Evolutionary conservation across 1,140 invertebrate genomes (phyloP).

Genomic region (Subanguina moxae): DNA sequence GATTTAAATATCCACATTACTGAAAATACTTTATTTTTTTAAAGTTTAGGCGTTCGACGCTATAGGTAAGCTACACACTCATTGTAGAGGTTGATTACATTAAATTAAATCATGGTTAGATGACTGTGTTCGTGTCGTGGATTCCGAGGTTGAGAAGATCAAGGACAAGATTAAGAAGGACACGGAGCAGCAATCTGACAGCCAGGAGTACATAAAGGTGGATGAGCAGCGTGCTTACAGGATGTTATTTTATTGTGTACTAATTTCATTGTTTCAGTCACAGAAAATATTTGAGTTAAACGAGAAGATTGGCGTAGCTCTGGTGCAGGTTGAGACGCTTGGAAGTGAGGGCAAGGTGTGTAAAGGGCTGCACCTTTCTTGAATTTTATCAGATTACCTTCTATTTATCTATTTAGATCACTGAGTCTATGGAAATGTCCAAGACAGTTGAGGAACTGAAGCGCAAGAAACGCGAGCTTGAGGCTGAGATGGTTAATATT

Average conservation of each 20-base stretch:
- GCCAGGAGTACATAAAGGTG: constrained; percentile 48
- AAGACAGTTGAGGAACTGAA: constrained; percentile 52
- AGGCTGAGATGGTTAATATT: constrained; percentile 31
- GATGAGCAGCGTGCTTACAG: constrained; percentile 1
- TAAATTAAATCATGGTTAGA: constrained; percentile 25
- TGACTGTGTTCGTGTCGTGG: constrained; percentile 46
- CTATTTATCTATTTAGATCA: constrained; percentile 17
- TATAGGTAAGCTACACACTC: not conserved
- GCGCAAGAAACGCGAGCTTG: constrained; percentile 38
- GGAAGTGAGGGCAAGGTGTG: constrained; percentile 53
- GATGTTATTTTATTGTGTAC: constrained; percentile 6
- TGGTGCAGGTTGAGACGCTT: constrained; percentile 50
- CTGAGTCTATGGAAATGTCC: constrained; percentile 51
- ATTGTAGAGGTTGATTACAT: no score
- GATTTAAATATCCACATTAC: constrained; percentile 7
- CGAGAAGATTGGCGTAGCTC: constrained; percentile 47
- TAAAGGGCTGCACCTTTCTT: no score
- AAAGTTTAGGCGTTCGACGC: constrained; percentile 51
- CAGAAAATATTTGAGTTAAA: constrained; percentile 54
- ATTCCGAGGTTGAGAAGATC: constrained; percentile 47
- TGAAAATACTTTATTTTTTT: constrained; percentile 8
- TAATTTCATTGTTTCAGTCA: constrained; percentile 38
- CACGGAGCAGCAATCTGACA: constrained; percentile 44
- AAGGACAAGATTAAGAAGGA: constrained; percentile 54
- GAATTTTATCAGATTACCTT: no score